phyloP scores from a whole-genome alignment of 2,797 vertebrate species.

The Martes flavigula region DNA sequence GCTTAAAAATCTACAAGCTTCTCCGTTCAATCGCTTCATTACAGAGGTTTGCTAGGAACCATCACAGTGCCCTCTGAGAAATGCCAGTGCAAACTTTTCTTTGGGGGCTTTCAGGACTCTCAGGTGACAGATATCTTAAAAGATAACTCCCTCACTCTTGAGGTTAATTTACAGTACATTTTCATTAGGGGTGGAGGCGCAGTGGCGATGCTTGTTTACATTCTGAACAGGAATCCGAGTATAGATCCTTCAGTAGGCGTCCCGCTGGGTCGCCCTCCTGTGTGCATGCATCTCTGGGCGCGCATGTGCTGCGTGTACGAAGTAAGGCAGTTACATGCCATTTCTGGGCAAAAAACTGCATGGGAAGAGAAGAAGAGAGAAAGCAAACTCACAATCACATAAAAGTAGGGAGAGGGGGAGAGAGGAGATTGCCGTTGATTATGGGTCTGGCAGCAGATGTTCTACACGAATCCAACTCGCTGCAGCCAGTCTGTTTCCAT shows the following conservation, averaged over 20 bases:
- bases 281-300: neutral
- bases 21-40: neutral
- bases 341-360: constrained; percentile 37
- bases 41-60: neutral
- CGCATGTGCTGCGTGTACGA: neutral
- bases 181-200: neutral
- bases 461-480: constrained; percentile 90
- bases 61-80: neutral
- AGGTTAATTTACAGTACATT: neutral
- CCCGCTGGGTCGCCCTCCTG: neutral
- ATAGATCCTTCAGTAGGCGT: neutral
- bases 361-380: constrained; percentile 31
- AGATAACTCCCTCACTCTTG: neutral
- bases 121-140: neutral
- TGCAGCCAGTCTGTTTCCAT: constrained; percentile 98
- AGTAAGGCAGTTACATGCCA: neutral
- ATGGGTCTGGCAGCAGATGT: constrained; percentile 90
- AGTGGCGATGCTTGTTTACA: neutral
- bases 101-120: neutral
- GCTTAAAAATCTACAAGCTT: neutral
- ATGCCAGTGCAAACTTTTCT: constrained; percentile 22
- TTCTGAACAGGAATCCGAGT: neutral
- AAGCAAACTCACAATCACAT: constrained; percentile 68
- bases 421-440: constrained; percentile 86
- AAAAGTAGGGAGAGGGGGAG: constrained; percentile 54